Conservation (phyloP, 2,113 vertebrate genomes). For the Microtus pennsylvanicus region DNA sequence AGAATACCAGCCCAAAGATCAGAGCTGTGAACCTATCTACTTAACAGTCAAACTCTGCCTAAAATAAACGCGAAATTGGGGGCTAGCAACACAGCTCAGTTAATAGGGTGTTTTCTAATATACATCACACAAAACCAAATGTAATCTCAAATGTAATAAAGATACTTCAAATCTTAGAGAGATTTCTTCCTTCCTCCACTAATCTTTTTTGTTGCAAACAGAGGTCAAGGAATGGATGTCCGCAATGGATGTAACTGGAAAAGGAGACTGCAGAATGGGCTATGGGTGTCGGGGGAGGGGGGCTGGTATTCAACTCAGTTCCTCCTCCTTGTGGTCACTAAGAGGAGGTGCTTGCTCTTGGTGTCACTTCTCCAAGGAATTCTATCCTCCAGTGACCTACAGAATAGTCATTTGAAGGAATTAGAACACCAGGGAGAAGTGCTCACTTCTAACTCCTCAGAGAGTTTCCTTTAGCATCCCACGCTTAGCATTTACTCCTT, state of each 20-base stretch:
- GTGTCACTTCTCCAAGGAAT: constrained; percentile 27
- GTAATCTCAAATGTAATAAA: background rate
- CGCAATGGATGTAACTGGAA: background rate
- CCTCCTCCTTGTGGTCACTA: constrained; percentile 66
- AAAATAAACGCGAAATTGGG: background rate
- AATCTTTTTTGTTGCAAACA: background rate
- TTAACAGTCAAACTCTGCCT: background rate
- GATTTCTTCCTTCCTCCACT: background rate
- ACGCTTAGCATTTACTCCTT: background rate
- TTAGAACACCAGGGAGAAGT: constrained; percentile 13
- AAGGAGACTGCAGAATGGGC: background rate
- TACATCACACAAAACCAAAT: background rate
- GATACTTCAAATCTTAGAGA: constrained; percentile 45
- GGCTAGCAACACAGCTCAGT: too few species aligned
- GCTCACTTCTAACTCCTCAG: background rate
- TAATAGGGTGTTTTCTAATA: background rate
- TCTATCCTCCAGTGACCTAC: background rate
- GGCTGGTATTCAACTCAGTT: constrained; percentile 30
- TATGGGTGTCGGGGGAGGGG: background rate
- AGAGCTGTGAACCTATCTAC: background rate
- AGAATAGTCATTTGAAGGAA: background rate
- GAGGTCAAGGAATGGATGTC: background rate
- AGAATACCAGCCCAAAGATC: background rate
- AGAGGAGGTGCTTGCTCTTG: constrained; percentile 47
- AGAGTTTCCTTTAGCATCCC: background rate